Evolutionary conservation across 2,113 vertebrate genomes (phyloP), one percentile per base, ranked within the genome.

Genomic region (Cryptomyrus ogoouensis): DNA sequence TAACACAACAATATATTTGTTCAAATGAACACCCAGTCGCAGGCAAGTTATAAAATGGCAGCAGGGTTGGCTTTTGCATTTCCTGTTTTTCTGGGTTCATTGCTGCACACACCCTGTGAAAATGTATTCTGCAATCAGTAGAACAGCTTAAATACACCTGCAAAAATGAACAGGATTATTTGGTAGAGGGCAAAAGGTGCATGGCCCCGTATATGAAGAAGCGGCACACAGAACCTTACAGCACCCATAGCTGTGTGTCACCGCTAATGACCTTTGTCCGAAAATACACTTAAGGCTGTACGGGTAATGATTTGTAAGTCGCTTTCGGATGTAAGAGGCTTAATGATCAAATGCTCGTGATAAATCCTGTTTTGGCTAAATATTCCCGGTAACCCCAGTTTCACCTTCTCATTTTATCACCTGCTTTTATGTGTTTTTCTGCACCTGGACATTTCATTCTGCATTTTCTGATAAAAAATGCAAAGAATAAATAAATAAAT

Each of bases 381-480:
- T 39, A 53, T 87, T 35, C 24, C 15, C 3, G 15, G 2, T 80
- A 7, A 80, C 74, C 35, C 31, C 3, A 5, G 74, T 13, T 21
- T 80, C n/a, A 80, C 35, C 74, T 80, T 19, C 15, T 39, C 70
- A 39, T 80, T 80, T 80, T 83, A 31, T 80, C 27, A 83, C 0
- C 5, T 17, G 77, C n/a, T 44, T 83, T 44, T 42, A 83, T 83
- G 19, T 83, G 4, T 83, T 83, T 83, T 83, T 83, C 77, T 44
- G 77, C 84, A 86, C 46, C 44, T 31, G 13, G 5, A n/a, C 21
- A 8, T 87, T 53, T 70, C 21, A 70, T 47, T 62, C 35, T 83
- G 66, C 9, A 85, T 46, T 89, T 90, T 31, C 66, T 42, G 31
- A 50, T 74, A 66, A 83, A 87, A 52, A 90, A 88, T 74, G 70